Conservation (phyloP, 2,888 invertebrate species). For the Eupithecia exiguata region DNA sequence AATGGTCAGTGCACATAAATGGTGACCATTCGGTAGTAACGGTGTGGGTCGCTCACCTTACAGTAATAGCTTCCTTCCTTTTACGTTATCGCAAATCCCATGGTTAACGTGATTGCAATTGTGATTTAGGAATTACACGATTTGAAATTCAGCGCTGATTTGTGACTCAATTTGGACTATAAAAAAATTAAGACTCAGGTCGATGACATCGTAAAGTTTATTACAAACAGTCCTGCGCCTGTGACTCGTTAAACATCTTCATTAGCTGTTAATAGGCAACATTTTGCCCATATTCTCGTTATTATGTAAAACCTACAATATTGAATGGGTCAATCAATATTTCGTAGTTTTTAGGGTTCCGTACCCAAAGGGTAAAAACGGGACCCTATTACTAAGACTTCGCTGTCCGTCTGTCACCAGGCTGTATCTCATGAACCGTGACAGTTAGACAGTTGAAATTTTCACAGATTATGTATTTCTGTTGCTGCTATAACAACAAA, state of each 20-base stretch:
- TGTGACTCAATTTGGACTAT: constrained; percentile 35
- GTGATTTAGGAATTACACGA: constrained; percentile 42
- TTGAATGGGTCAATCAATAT: not conserved
- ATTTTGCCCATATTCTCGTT: not conserved
- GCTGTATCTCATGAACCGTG: too few relatives aligned
- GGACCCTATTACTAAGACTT: too few relatives aligned
- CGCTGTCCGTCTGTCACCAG: too few relatives aligned
- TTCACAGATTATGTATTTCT: too few relatives aligned
- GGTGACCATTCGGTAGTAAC: constrained; percentile 69
- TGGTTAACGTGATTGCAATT: constrained; percentile 71
- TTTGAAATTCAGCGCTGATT: constrained; percentile 34
- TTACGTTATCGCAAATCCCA: constrained; percentile 71
- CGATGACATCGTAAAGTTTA: constrained; percentile 54
- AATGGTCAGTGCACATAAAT: constrained; percentile 59
- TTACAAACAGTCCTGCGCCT: constrained; percentile 29
- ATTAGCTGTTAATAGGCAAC: not conserved
- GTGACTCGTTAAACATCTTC: constrained; percentile 21
- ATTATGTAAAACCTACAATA: constrained; percentile 1
- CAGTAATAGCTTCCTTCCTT: constrained; percentile 80
- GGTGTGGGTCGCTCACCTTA: constrained; percentile 79
- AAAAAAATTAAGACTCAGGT: constrained; percentile 42
- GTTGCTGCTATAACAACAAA: too few relatives aligned
- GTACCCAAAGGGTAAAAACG: too few relatives aligned
- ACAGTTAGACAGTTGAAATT: too few relatives aligned
- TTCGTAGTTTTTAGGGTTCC: not conserved